phyloP scores from a whole-genome alignment of 2,888 invertebrate genomes.

The Metacarcinus magister region DNA sequence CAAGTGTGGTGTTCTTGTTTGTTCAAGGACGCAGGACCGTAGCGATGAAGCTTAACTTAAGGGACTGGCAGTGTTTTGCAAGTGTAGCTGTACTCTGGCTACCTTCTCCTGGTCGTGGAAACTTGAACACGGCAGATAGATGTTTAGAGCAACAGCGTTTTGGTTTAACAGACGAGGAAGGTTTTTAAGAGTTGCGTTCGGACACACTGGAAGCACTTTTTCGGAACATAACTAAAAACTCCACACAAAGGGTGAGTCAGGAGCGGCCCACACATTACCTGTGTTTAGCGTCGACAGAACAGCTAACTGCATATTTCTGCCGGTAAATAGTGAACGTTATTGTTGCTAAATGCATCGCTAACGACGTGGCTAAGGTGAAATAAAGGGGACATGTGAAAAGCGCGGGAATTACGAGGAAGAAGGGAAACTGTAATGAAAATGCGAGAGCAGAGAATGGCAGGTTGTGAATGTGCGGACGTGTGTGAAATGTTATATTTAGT shows the following conservation, averaged over 20 bases:
- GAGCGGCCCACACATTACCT: conserved; percentile 55
- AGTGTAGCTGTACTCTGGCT: not conserved
- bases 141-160: not conserved
- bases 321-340: conserved; percentile 59
- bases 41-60: not conserved
- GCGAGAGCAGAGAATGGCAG: conserved; percentile 18
- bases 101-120: not conserved
- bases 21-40: not conserved
- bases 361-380: conserved; percentile 35
- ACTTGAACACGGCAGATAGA: not conserved
- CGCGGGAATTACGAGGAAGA: conserved; percentile 9
- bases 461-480: not conserved
- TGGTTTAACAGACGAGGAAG: not conserved
- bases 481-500: not conserved
- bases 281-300: conserved; percentile 44
- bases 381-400: conserved; percentile 37
- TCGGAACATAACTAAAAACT: conserved; percentile 54
- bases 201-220: not conserved
- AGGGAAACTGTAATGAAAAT: conserved; percentile 19
- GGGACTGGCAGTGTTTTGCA: not conserved
- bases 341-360: conserved; percentile 55
- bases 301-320: conserved; percentile 58
- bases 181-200: conserved; percentile 1
- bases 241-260: conserved; percentile 58
- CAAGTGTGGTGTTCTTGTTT: not conserved